Evolutionary conservation across 2,113 vertebrate species (phyloP), one percentile per base, ranked within the genome.

Genomic region (Salvelinus namaycush): DNA sequence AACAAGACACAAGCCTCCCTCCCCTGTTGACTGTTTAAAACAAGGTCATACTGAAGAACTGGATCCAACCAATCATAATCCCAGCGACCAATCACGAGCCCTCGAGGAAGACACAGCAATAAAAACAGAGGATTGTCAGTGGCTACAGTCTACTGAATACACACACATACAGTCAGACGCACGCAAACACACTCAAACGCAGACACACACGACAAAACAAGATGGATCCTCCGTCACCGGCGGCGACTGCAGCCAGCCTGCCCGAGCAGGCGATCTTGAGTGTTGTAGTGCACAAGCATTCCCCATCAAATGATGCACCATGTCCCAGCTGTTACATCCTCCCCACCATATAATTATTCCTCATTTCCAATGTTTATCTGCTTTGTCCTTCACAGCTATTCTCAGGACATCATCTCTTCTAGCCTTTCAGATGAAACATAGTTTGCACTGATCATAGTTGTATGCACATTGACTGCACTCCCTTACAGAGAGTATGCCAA

Each of bases 31-130:
- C 49, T 70, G 57, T 70, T 26, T 31, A 76, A 83, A 78, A 18
- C 13, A 39, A 89, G 87, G 88, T 88, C 81, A 92, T 3, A 3
- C 51, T 77, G 70, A 79, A 79, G 77, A 4, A 4, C 74, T 84
- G 51, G 71, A 24, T 27, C 71, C 83, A 74, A 83, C 76, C 78
- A 84, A 90, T 88, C 13, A 88, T 87, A 84, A 85, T 79, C 84
- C 82, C 71, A 89, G 76, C 76, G 9, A 74, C 14, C 24, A 70
- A 70, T 64, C 24, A 26, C 62, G 68, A 11, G 5, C 29, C 69
- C 79, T 82, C 79, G 86, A 87, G 83, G 81, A 79, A 76, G 67
- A 54, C 29, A 27, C 27, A 18, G 60, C 83, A 82, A 86, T 74
- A 81, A 69, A 79, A 59, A 81, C 68, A 83, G 68, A 44, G 39